These are phyloP conservation scores for Desmodus rotundus DNA, from an alignment of 2,113 vertebrate genomes.

Conservation along the genomic window DNA sequence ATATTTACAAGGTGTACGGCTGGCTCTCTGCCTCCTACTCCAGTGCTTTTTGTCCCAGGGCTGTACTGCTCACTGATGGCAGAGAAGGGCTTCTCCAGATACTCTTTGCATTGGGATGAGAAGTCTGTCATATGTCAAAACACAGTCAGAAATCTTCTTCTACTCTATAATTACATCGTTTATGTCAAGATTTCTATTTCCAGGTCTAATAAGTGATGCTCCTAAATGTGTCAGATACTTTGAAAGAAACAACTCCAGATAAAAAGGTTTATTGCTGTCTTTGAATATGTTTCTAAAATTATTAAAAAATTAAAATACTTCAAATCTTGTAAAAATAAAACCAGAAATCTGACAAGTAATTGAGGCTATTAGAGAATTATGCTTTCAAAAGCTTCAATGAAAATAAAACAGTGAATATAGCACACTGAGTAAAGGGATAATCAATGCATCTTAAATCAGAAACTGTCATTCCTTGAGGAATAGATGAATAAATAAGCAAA, in stretches of 20 bases:
- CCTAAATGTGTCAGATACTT: background rate
- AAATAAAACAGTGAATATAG: background rate
- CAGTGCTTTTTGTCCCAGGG: background rate
- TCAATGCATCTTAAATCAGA: background rate
- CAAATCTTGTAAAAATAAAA: background rate
- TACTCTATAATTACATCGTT: background rate
- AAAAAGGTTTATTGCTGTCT: background rate
- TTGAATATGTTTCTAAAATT: slow-evolving; percentile 25
- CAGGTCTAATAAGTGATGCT: background rate
- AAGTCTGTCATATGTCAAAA: background rate
- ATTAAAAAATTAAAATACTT: background rate
- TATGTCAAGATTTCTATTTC: slow-evolving; percentile 19
- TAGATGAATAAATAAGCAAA: background rate
- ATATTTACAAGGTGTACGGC: background rate
- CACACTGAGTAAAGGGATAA: background rate
- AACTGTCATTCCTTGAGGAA: background rate
- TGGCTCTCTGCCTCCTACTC: background rate
- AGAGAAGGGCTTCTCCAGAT: background rate
- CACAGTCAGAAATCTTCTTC: background rate
- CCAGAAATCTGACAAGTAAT: background rate
- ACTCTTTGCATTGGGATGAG: background rate
- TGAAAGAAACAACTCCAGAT: background rate
- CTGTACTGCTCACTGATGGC: background rate
- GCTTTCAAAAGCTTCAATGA: background rate
- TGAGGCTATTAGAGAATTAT: slow-evolving; percentile 1